Evolutionary conservation across 1,140 invertebrate species (phyloP).

Genomic region (Drosophila chauvacae): DNA sequence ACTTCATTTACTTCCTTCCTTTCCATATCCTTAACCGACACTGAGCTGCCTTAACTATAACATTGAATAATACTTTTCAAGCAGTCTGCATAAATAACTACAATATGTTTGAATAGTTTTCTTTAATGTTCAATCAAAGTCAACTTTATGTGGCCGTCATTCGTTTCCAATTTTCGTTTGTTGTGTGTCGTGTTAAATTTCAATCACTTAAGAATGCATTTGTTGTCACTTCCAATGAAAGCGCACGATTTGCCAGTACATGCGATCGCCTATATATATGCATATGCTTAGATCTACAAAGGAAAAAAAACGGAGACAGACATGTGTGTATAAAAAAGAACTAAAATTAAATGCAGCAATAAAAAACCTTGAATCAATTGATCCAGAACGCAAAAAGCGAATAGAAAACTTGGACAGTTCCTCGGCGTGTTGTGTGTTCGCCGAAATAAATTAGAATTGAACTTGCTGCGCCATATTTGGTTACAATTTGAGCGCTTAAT

Average conservation of each 20-base stretch:
- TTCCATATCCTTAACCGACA: not conserved
- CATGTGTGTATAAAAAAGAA: slow-evolving; percentile 34
- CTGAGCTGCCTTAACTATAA: not conserved
- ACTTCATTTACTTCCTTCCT: not conserved
- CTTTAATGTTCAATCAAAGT: slow-evolving; percentile 46
- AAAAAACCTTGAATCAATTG: slow-evolving; percentile 82
- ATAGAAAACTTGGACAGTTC: slow-evolving; percentile 47
- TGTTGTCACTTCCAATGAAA: slow-evolving; percentile 73
- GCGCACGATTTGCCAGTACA: slow-evolving; percentile 61
- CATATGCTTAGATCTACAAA: slow-evolving; percentile 1
- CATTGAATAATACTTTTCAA: not conserved
- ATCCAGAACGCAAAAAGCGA: slow-evolving; percentile 72
- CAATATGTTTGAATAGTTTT: slow-evolving; percentile 22
- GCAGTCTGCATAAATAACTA: not conserved
- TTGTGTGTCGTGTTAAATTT: slow-evolving; percentile 67
- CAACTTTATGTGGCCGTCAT: slow-evolving; percentile 49
- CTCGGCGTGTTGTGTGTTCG: slow-evolving; percentile 31
- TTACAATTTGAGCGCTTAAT: slow-evolving; percentile 81
- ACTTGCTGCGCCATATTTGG: slow-evolving; percentile 82
- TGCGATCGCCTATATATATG: slow-evolving; percentile 18
- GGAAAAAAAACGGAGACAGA: not conserved
- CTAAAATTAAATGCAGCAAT: slow-evolving; percentile 71
- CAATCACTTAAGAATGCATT: slow-evolving; percentile 80
- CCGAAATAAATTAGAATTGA: slow-evolving; percentile 81
- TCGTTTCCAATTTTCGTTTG: slow-evolving; percentile 60